These are phyloP conservation scores for Drosophila ficusphila DNA, from an alignment of 1,140 invertebrate species.

Conservation along the genomic window DNA sequence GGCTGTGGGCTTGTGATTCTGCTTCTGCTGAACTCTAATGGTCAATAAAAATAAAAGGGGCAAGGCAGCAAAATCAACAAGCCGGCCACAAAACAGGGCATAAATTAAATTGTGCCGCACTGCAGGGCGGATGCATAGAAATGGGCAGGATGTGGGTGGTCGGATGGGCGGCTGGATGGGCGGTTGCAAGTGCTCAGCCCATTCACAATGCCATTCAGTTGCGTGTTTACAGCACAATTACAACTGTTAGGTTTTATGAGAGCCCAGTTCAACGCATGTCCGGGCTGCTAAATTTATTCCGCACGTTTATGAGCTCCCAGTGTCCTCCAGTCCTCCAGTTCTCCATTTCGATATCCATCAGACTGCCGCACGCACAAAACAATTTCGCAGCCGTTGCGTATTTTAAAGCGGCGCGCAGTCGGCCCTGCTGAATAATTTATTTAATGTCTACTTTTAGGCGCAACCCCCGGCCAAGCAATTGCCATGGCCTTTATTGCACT, in stretches of 20 bases:
- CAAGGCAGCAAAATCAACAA: slow-evolving; percentile 68
- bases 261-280: slow-evolving; percentile 57
- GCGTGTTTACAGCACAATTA: slow-evolving; percentile 82
- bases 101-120: slow-evolving; percentile 78
- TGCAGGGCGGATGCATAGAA: slow-evolving; percentile 46
- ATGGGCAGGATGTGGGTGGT: slow-evolving; percentile 1
- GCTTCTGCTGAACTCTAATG: slow-evolving; percentile 58
- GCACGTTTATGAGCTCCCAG: slow-evolving; percentile 74
- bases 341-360: slow-evolving; percentile 3
- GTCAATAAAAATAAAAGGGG: slow-evolving; percentile 75
- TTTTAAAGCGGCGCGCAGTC: slow-evolving; percentile 56
- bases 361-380: slow-evolving; percentile 50
- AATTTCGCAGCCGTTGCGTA: slow-evolving; percentile 50
- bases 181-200: slow-evolving; percentile 32
- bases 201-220: slow-evolving; percentile 77
- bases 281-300: slow-evolving; percentile 62
- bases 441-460: slow-evolving; percentile 80
- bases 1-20: not conserved
- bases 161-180: slow-evolving; percentile 1
- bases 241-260: slow-evolving; percentile 79
- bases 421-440: slow-evolving; percentile 72
- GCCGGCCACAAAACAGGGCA: slow-evolving; percentile 65
- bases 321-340: slow-evolving; percentile 13
- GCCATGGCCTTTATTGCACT: slow-evolving; percentile 67
- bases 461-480: slow-evolving; percentile 58